phyloP scores from a whole-genome alignment of 2,113 vertebrate species.

The Mionectes macconnelli region DNA sequence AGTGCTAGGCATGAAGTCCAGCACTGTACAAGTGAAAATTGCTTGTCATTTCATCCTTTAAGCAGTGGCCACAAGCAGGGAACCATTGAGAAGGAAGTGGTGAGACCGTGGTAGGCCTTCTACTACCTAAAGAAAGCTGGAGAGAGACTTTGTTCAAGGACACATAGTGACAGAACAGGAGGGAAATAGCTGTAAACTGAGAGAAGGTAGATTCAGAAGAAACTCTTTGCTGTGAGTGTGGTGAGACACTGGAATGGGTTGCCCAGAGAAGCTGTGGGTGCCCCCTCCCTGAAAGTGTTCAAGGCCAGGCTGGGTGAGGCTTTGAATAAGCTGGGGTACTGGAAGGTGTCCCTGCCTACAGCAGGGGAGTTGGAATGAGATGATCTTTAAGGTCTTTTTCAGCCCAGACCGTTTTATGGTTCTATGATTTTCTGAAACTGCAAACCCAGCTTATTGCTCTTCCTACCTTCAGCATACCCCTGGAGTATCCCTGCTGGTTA shows the following conservation, averaged over 20 bases:
- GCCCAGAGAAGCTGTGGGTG: neutral
- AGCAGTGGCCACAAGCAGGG: neutral
- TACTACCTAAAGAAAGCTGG: neutral
- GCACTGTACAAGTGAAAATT: neutral
- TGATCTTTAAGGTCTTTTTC: neutral
- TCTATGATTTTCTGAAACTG: neutral
- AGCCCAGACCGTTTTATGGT: neutral
- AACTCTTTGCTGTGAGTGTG: neutral
- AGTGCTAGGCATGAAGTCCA: neutral
- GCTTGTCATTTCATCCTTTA: neutral
- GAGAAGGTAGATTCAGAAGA: neutral
- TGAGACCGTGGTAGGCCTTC: neutral
- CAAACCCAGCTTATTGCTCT: neutral
- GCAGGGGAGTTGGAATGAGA: neutral
- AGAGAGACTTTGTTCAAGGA: neutral
- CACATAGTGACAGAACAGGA: neutral
- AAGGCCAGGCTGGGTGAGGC: neutral
- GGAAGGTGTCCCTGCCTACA: neutral
- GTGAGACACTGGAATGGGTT: neutral
- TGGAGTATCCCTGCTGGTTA: neutral
- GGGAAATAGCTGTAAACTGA: neutral
- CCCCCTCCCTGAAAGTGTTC: neutral
- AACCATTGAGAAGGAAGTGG: neutral
- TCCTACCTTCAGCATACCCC: accelerated
- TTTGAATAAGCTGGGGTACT: neutral